Evolutionary conservation across 2,113 vertebrate species (phyloP), one percentile per base, ranked within the genome.

Genomic region (Gymnarchus niloticus): DNA sequence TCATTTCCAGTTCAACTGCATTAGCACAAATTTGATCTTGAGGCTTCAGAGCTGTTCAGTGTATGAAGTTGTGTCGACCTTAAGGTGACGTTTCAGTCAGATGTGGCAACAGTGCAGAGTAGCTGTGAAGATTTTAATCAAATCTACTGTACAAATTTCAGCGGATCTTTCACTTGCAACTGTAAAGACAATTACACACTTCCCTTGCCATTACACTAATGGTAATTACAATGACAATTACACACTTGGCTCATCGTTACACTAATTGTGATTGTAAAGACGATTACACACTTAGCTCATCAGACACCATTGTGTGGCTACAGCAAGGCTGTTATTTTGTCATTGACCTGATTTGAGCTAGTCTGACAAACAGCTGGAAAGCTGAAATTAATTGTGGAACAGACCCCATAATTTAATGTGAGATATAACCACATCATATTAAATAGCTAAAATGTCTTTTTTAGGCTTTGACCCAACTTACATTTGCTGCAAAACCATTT

Each of bases 171-270:
- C 73, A n/a, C 76, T 48, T n/a, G 8, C 21, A 54, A 54, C 51
- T 56, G 80, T 54, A 33, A 54, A 82, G 80, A 82, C 80, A 54
- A 81, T 81, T 81, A 81, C 78, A 81, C 78, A 81, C 78, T 52
- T 6, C n/a, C 78, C 49, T 81, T 2, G 46, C 23, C 4, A 1
- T 33, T 48, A 51, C 41, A n/a, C 48, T 82, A 82, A 33, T 52
- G 25, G 51, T 19, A 33, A 33, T 54, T 56, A 51, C 14, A 19
- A 54, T 33, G 80, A 82, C 80, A 54, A 81, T 81, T 81, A 81
- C 78, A 81, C 78, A 81, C 78, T 52, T 17, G 78, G 37, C 48
- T 81, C 46, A 25, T 80, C 41, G 23, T 80, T 44, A 46, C 33
- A 48, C 46, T 41, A 59, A 85, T 85, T 85, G 52, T 49, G 78